Evolutionary conservation across 2,888 invertebrate species (phyloP).

Genomic region (Phrixothrix hirtus): DNA sequence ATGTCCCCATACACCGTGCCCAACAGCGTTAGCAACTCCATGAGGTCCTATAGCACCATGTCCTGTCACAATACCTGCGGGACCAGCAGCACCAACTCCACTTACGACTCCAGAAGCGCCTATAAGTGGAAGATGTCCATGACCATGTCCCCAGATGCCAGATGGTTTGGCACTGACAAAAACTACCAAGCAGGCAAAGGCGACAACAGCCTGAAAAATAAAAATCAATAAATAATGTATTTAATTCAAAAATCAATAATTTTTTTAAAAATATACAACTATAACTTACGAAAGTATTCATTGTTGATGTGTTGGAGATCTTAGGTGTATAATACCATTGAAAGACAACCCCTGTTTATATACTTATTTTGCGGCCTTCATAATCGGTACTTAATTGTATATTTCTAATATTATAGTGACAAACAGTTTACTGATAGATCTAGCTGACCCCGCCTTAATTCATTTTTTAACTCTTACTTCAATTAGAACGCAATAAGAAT

Average conservation of each 20-base stretch:
- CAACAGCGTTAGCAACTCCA: constrained; percentile 19
- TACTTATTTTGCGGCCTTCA: constrained; percentile 37
- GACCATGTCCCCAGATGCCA: constrained; percentile 31
- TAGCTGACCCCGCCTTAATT: constrained; percentile 17
- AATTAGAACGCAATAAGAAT: constrained; percentile 17
- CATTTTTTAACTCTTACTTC: constrained; percentile 17
- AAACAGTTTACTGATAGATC: constrained; percentile 17
- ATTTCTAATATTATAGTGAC: constrained; percentile 13
- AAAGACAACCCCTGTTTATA: constrained; percentile 33
- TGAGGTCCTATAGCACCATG: constrained; percentile 25
- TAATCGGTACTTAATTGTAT: constrained; percentile 12
- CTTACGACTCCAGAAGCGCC: constrained; percentile 36
- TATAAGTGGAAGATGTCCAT: constrained; percentile 16
- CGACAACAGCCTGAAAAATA: constrained; percentile 32
- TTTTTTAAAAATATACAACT: neutral
- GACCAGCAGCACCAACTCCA: constrained; percentile 29
- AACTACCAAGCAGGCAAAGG: constrained; percentile 39
- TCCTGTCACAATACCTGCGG: constrained; percentile 34
- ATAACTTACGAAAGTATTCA: constrained; percentile 40
- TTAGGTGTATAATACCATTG: constrained; percentile 30
- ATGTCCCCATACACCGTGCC: constrained; percentile 8
- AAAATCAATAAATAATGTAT: neutral
- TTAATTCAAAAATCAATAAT: no score
- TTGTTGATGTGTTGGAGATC: constrained; percentile 28
- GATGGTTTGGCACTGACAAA: constrained; percentile 36